A percentile compares a stretch with the other conserved stretches of the same genome.
Evolutionary conservation across 2,888 invertebrate genomes (phyloP).

Genomic region (Drosophila affinis): DNA sequence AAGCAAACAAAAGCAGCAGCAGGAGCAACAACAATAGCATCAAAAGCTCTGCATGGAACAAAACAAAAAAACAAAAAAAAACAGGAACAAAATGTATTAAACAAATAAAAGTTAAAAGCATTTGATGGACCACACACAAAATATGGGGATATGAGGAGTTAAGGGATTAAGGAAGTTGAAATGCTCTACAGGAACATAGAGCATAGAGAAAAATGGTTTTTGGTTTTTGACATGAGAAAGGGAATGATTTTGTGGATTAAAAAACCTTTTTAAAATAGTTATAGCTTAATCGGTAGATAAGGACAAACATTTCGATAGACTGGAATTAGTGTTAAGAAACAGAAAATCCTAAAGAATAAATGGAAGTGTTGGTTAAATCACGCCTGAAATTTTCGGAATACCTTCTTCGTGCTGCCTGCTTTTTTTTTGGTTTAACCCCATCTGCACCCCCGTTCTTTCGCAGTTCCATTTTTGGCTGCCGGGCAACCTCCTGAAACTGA

Average conservation of each 20-base stretch:
- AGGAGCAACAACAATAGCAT: constrained; percentile 49
- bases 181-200: constrained; percentile 13
- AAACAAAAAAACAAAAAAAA: constrained; percentile 30
- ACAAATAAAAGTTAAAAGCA: constrained; percentile 79
- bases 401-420: constrained; percentile 17
- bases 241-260: neutral
- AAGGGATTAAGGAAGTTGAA: constrained; percentile 10
- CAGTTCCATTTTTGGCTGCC: constrained; percentile 35
- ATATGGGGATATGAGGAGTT: neutral
- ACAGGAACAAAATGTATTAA: constrained; percentile 58
- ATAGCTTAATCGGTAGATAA: too few relatives aligned
- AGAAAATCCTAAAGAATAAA: neutral
- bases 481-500: constrained; percentile 60
- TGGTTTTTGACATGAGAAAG: neutral
- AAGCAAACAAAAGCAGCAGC: constrained; percentile 55
- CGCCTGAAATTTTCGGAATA: neutral
- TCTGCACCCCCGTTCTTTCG: neutral
- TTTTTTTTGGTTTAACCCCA: constrained; percentile 9
- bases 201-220: neutral
- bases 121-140: constrained; percentile 57
- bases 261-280: neutral
- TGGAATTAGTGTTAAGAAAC: neutral
- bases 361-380: neutral
- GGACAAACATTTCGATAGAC: neutral
- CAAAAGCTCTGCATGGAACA: constrained; percentile 16